Base-by-base conservation (phyloP, 2,797 vertebrate genomes). In the Delichon dasypus region DNA sequence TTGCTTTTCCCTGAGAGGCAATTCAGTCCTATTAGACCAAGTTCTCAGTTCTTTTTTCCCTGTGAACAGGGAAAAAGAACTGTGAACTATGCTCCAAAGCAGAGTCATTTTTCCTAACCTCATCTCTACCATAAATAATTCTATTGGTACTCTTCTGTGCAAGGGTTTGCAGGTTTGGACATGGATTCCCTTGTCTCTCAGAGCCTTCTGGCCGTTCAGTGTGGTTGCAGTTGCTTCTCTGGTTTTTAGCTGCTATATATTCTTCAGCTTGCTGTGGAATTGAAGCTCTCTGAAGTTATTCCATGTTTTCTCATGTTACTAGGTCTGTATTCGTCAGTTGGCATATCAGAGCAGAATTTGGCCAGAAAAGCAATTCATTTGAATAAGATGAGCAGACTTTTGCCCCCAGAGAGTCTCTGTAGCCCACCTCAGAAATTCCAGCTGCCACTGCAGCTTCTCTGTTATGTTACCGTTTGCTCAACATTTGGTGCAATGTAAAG, bases 401-500 rank as follows among this genome's bases (percentile, higher is more conserved):
- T 96, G 95, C 95, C 93, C 91, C 65, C 85, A 88, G 95, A 95
- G 94, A 93, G 93, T 94, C 95, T 96, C 94, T 95, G 74, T 96
- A 97, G 94, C 91, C 95, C 94, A 95, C 95, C 95, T 96, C 94
- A 96, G 89, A 97, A 96, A 97, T 97, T 96, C 96, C 96, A 96
- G 95, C 95, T 97, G 93, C 95, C 89, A 80, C 91, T 94, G 93
- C 95, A 96, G 94, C 91, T 97, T 92, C 94, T 96, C 95, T 95
- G 94, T 94, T 97, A 94, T 88, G 91, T 95, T 96, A 94, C 96
- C 94, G 95, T 96, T 97, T 95, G 95, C 90, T 97, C 95, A 97
- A 96, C 96, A 96, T 97, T 97, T 97, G 96, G 95, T 95, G 94
- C 93, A 96, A 97, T 97, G 96, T 96, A 95, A 96, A 97, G 94